Percentiles rank a stretch among this genome's conserved stretches.
These are phyloP conservation scores for Cinara cedri DNA, from an alignment of 2,888 invertebrate genomes.

Conservation along the genomic window DNA sequence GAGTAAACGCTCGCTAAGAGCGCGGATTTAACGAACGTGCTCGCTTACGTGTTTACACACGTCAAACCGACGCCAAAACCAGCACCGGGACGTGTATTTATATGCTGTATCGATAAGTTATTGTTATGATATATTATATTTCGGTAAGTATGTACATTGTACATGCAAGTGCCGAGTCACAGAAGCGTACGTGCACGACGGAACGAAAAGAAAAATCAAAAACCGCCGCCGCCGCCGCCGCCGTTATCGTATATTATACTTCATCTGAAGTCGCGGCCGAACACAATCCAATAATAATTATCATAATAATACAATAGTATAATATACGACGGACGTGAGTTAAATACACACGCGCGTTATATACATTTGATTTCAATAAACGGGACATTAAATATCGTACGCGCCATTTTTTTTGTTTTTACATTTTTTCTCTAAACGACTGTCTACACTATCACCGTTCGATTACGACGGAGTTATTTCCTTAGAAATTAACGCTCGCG, in stretches of 20 bases:
- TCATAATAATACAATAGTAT: no score
- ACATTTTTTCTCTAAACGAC: no score
- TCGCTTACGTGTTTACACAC: slow-evolving; percentile 13
- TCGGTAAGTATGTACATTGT: slow-evolving; percentile 12
- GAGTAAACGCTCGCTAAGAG: background rate
- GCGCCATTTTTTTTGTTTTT: no score
- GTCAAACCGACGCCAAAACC: background rate
- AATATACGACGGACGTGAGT: slow-evolving; percentile 26
- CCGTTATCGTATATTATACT: background rate
- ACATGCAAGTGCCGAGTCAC: background rate
- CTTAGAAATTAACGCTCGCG: no score
- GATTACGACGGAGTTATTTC: no score
- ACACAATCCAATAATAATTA: background rate
- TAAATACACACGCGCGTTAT: slow-evolving; percentile 1
- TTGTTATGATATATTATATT: background rate
- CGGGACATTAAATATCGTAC: background rate
- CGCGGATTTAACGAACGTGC: background rate
- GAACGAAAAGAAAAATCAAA: background rate
- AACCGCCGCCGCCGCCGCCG: background rate
- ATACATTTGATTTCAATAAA: slow-evolving; percentile 1
- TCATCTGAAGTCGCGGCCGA: slow-evolving; percentile 3
- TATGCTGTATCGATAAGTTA: background rate
- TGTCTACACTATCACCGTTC: no score
- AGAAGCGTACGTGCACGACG: slow-evolving; percentile 13
- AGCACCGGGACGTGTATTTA: background rate